A percentile compares a stretch with the other conserved stretches of the same genome.
Conservation (phyloP, 2,113 vertebrate genomes). For the Nicator chloris region DNA sequence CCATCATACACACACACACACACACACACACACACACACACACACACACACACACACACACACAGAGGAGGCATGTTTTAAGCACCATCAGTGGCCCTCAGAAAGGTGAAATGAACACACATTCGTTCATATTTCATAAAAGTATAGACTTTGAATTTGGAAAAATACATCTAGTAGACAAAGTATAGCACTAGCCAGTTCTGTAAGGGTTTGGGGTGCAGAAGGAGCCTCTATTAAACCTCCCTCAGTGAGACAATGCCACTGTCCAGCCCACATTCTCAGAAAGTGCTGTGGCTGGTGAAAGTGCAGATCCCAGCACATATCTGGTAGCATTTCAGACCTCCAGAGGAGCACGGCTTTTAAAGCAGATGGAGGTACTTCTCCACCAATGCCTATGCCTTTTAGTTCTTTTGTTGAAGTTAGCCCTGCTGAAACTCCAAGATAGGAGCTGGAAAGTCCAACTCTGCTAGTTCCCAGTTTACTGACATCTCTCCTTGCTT, state of each 20-base stretch:
- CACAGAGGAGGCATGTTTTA: neutral
- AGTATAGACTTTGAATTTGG: neutral
- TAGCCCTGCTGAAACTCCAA: neutral
- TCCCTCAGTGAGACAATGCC: neutral
- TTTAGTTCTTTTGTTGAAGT: neutral
- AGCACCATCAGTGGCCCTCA: neutral
- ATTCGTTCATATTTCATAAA: neutral
- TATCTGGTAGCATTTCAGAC: neutral
- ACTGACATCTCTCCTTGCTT: neutral
- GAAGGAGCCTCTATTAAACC: neutral
- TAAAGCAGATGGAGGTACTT: neutral
- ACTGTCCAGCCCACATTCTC: neutral
- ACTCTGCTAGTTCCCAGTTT: neutral
- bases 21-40: neutral
- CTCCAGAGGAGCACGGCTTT: neutral
- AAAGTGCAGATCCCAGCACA: neutral
- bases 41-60: neutral
- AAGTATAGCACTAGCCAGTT: neutral
- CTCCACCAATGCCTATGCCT: neutral
- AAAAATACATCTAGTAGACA: neutral
- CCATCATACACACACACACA: rapidly evolving
- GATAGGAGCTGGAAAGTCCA: neutral
- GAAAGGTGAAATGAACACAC: neutral
- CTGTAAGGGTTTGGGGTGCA: neutral
- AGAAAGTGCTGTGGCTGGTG: neutral